Conservation (phyloP, 2,113 vertebrate genomes). For the Ciconia boyciana region DNA sequence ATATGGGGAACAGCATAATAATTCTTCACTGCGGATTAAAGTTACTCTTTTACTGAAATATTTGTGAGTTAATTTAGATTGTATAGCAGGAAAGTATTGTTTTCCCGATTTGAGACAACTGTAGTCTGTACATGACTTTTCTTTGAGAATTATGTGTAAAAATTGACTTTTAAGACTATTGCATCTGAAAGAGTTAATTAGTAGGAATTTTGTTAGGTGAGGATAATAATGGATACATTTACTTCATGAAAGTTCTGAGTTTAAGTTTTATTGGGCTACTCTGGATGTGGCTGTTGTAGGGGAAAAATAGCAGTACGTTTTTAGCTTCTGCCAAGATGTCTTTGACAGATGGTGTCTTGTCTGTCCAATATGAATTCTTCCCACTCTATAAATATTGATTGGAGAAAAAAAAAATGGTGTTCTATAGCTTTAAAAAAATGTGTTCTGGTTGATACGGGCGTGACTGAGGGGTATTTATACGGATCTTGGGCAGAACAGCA, state of each 20-base stretch:
- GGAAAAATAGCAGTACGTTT: not conserved
- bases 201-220: not conserved
- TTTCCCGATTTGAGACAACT: not conserved
- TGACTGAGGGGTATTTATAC: not conserved
- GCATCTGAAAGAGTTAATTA: not conserved
- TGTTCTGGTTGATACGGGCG: not conserved
- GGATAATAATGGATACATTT: not conserved
- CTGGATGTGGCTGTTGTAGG: not conserved
- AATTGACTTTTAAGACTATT: not conserved
- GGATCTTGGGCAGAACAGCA: not conserved
- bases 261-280: not conserved
- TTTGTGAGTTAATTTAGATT: not conserved
- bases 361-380: slow-evolving; percentile 1
- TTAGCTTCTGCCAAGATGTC: not conserved
- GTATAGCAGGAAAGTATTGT: not conserved
- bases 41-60: not conserved
- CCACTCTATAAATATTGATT: not conserved
- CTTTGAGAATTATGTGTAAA: not conserved
- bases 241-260: not conserved
- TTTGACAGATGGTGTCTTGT: not conserved
- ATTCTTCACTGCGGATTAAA: not conserved
- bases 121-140: not conserved
- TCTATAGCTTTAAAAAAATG: not conserved
- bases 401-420: not conserved
- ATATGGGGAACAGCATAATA: not conserved